Base-by-base conservation (phyloP, 2,888 invertebrate genomes). In the Augochlorella aurata region DNA sequence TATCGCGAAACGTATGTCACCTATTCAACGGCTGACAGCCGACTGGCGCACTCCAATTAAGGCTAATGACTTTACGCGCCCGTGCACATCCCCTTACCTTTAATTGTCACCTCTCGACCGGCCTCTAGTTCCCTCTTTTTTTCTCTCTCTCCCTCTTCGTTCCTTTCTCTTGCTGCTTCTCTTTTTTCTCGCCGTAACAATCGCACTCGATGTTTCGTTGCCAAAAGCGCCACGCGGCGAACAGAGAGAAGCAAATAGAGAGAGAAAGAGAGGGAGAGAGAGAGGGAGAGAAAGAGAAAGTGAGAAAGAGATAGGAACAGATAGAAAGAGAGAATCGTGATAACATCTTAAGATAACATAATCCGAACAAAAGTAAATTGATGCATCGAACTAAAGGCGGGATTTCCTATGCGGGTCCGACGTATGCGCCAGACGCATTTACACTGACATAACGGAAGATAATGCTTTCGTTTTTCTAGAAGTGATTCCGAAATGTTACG, bases 21-120 rank as follows among this genome's bases (percentile, higher is more conserved):
- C 85, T 81, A 84, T 87, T 89, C 88, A 83, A 78, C 88, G 79
- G 80, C 82, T 88, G 89, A 89, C 89, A 88, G 85, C 82, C 79
- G 79, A 83, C 79, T 86, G 87, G 88, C 87, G 88, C 90, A 89
- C 90, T 90, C 90, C 90, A 90, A 90, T 90, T 90, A 90, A 89
- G 90, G 90, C 90, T 90, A 90, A 90, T 90, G 90, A 90, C 90
- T 90, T 90, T 90, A 90, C 90, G 90, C 90, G 88, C 86, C 87
- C 87, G 78, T 81, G 87, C 80, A 77, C 87, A 80, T 81, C 82
- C 87, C 76, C 87, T 85, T 85, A 87, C 84, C 86, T 88, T 86
- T 87, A 88, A 88, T 86, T 88, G 86, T 88, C 85, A 87, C 77
- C 88, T 85, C 84, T 85, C 85, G 83, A 77, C 72, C 78, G 68